A percentile compares a stretch with the other conserved stretches of the same genome.
Evolutionary conservation across 2,113 vertebrate species (phyloP).

Genomic region (Actenoides lindsayi): DNA sequence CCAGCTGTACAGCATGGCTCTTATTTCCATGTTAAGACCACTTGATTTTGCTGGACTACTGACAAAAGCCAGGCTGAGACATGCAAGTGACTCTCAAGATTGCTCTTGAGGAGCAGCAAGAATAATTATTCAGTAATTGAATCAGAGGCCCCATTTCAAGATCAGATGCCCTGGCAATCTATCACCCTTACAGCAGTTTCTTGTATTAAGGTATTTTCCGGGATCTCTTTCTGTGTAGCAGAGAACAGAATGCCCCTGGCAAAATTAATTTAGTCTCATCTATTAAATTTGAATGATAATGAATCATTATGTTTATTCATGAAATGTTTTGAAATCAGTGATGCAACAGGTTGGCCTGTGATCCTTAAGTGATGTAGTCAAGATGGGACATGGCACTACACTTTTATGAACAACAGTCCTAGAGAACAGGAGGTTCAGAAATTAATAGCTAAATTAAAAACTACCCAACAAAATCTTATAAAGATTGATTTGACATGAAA

Average conservation of each 20-base stretch:
- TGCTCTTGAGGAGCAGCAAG: neutral
- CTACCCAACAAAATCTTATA: neutral
- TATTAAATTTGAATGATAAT: neutral
- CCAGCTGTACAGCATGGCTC: neutral
- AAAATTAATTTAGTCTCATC: slow-evolving; percentile 1
- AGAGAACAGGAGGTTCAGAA: neutral
- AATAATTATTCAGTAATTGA: neutral
- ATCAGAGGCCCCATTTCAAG: neutral
- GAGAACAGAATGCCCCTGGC: neutral
- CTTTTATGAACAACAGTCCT: neutral
- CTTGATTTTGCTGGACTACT: neutral
- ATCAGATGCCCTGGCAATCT: neutral
- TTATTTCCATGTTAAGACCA: neutral
- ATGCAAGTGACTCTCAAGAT: neutral
- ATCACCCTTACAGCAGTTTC: neutral
- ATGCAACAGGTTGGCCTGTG: neutral
- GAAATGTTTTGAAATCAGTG: neutral
- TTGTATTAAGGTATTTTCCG: neutral
- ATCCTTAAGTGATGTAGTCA: neutral
- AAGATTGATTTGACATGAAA: neutral
- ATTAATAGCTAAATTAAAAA: neutral
- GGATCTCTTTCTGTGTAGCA: neutral
- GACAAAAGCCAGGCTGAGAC: neutral
- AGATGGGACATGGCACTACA: neutral
- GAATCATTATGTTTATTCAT: neutral